Base-by-base conservation (phyloP, 1,140 invertebrate species). In the Babylonia areolata region DNA sequence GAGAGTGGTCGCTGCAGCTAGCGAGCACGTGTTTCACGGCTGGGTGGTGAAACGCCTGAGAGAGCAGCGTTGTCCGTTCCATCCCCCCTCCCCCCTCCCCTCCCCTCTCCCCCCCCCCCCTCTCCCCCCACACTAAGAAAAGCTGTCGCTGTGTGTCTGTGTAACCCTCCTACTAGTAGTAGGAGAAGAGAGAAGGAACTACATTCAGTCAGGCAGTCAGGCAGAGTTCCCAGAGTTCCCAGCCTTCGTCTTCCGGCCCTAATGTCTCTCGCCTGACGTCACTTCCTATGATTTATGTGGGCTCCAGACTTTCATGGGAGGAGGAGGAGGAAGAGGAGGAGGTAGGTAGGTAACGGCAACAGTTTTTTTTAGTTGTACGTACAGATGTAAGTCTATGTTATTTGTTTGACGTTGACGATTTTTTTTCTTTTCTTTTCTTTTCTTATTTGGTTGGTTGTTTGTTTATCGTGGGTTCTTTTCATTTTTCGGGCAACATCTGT, bases 401-500 rank as follows among this genome's bases (percentile, higher is more conserved):
- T n/a, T n/a, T n/a, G n/a, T n/a, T n/a, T n/a, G n/a, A n/a, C n/a
- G n/a, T n/a, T n/a, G n/a, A n/a, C n/a, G n/a, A n/a, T n/a, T n/a
- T n/a, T n/a, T n/a, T n/a, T n/a, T n/a, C n/a, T n/a, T n/a, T n/a
- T n/a, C n/a, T n/a, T n/a, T n/a, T n/a, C n/a, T n/a, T n/a, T n/a
- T n/a, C n/a, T n/a, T n/a, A n/a, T n/a, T n/a, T n/a, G n/a, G n/a
- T n/a, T n/a, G n/a, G n/a, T n/a, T n/a, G n/a, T n/a, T n/a, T n/a
- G n/a, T n/a, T n/a, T n/a, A n/a, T n/a, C n/a, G n/a, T n/a, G n/a
- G n/a, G n/a, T n/a, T n/a, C n/a, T n/a, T 64, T 64, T 64, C 9
- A 64, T 64, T 23, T n/a, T 64, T 64, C 58, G 58, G 58, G 58
- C 58, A 64, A 64, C 58, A 64, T 64, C 58, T 64, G 58, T 64